Evolutionary conservation across 1,140 invertebrate species (phyloP), one percentile per base, ranked within the genome.

Genomic region (Leucophenga varia): DNA sequence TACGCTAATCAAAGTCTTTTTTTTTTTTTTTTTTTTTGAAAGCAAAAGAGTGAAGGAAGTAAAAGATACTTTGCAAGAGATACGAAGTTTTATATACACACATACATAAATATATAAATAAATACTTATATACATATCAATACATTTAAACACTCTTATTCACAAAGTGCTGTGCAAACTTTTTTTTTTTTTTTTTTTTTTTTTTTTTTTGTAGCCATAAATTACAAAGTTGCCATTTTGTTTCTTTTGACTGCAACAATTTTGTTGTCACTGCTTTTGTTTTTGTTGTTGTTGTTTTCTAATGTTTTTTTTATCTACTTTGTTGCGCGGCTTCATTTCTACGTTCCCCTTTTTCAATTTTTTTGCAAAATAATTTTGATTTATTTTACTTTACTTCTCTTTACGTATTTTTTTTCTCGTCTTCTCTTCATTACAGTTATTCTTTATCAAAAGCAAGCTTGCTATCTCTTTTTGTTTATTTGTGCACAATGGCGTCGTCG

Each of bases 161-260:
- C n/a, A n/a, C n/a, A n/a, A n/a, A n/a, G n/a, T n/a, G 41, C 57
- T 64, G 50, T 51, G 64, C 59, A 60, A 68, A 67, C 64, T 68
- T 69, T 52, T n/a, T n/a, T n/a, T n/a, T n/a, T n/a, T n/a, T n/a
- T n/a, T n/a, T n/a, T n/a, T n/a, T n/a, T n/a, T n/a, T n/a, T n/a
- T n/a, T n/a, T n/a, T n/a, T n/a, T n/a, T n/a, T n/a, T n/a, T n/a
- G 28, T 12, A 64, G 60, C 50, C 50, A 64, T 69, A 68, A 68
- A 68, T 68, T 68, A 69, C 64, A 68, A 69, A 68, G 64, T 68
- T 64, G 64, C 64, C 64, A 68, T 68, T 68, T 68, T 68, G 64
- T 65, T 65, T 20, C 38, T 41, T n/a, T 41, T 18, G 17, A 10
- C 25, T 39, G 37, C 49, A 52, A 38, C 14, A 13, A 16, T 17